These are phyloP conservation scores for Chitala chitala DNA, from an alignment of 2,113 vertebrate species.

Conservation along the genomic window DNA sequence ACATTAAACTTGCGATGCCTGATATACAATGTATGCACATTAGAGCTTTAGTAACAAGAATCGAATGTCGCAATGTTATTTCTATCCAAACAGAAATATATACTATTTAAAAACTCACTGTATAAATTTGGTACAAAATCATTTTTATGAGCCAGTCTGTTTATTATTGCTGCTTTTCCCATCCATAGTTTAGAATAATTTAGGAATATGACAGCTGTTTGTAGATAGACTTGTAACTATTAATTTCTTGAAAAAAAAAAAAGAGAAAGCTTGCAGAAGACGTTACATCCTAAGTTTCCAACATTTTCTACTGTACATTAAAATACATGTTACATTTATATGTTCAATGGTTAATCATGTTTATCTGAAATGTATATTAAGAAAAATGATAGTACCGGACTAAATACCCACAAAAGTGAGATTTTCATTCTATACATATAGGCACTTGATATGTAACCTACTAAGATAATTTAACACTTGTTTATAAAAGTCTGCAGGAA, in stretches of 20 bases:
- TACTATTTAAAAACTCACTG: slow-evolving; percentile 3
- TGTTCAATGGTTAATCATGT: slow-evolving; percentile 16
- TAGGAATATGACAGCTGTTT: slow-evolving; percentile 7
- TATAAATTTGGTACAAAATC: background rate
- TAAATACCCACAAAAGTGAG: slow-evolving; percentile 60
- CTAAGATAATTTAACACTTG: slow-evolving; percentile 45
- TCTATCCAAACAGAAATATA: slow-evolving; percentile 9
- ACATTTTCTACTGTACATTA: slow-evolving; percentile 21
- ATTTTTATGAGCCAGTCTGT: background rate
- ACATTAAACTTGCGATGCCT: background rate
- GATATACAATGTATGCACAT: background rate
- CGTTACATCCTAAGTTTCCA: background rate
- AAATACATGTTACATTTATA: slow-evolving; percentile 16
- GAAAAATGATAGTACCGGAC: slow-evolving; percentile 50
- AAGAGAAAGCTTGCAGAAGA: background rate
- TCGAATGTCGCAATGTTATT: slow-evolving; percentile 10
- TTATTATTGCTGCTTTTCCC: slow-evolving; percentile 7
- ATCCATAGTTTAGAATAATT: slow-evolving; percentile 6
- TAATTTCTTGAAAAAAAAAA: background rate
- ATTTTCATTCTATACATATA: slow-evolving; percentile 68
- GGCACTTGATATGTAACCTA: slow-evolving; percentile 70
- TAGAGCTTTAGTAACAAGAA: background rate
- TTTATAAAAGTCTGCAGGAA: slow-evolving; percentile 18
- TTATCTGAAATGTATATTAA: slow-evolving; percentile 46
- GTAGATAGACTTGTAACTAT: background rate